Conservation (phyloP, 2,888 invertebrate genomes). For the Matsumyia berberina region DNA sequence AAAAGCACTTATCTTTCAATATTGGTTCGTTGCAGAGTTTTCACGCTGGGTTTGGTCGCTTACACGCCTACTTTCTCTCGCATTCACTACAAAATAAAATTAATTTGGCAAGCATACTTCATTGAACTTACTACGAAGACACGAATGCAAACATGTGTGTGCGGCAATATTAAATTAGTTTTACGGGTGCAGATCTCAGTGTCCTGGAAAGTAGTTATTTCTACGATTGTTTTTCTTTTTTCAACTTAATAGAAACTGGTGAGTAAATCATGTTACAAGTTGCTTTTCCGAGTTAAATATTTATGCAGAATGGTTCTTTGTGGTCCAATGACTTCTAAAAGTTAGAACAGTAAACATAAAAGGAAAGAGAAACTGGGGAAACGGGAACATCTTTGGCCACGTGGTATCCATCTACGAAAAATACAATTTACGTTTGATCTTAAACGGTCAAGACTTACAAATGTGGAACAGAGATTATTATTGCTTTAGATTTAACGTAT, state of each 20-base stretch:
- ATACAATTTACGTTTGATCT: conserved; percentile 9
- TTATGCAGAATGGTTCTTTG: background rate
- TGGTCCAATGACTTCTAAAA: conserved; percentile 23
- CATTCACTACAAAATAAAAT: conserved; percentile 70
- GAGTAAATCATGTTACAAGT: background rate
- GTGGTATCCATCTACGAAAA: conserved; percentile 11
- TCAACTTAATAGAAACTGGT: background rate
- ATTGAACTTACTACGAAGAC: conserved; percentile 61
- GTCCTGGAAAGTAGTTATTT: conserved; percentile 21
- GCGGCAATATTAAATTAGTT: background rate
- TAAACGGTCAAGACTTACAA: conserved; percentile 39
- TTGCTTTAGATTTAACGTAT: no score
- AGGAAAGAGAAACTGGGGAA: background rate
- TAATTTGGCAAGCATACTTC: conserved; percentile 57
- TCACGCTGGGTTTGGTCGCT: conserved; percentile 6
- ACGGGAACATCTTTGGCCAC: background rate
- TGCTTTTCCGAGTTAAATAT: background rate
- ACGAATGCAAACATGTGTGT: conserved; percentile 35
- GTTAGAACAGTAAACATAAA: conserved; percentile 9
- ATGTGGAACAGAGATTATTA: background rate
- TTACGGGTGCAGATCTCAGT: conserved; percentile 22
- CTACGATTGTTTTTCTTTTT: background rate
- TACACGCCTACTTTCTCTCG: background rate
- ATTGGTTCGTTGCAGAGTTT: background rate
- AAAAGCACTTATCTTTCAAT: conserved; percentile 60